phyloP scores from a whole-genome alignment of 2,797 vertebrate species.

The Sphaeramia orbicularis region DNA sequence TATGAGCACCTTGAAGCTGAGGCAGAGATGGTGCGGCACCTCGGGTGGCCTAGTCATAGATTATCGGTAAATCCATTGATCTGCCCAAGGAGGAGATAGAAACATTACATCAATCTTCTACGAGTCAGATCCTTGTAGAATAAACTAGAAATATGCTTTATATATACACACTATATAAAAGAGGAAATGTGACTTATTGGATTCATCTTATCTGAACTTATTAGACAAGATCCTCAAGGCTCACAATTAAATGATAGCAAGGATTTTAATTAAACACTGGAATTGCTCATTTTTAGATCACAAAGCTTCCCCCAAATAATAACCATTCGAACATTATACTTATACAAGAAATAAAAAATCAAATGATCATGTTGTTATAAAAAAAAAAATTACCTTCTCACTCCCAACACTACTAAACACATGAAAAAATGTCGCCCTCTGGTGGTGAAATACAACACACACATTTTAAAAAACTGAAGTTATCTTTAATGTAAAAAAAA shows the following conservation, averaged over 20 bases:
- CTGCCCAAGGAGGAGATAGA: constrained; percentile 26
- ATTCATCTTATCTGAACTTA: too few species aligned
- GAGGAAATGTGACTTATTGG: too few species aligned
- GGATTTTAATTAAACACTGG: too few species aligned
- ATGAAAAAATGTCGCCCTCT: constrained; percentile 67
- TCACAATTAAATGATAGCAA: too few species aligned
- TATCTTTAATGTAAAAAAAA: constrained; percentile 54
- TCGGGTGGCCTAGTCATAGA: constrained; percentile 58
- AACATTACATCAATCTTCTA: constrained; percentile 57
- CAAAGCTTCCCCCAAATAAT: too few species aligned
- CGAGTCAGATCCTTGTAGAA: constrained; percentile 26
- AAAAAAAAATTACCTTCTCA: background rate
- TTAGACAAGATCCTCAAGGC: too few species aligned
- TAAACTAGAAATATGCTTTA: background rate
- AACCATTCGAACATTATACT: too few species aligned
- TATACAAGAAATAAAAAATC: too few species aligned
- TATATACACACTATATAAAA: too few species aligned
- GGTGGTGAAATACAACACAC: constrained; percentile 42
- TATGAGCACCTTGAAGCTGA: constrained; percentile 66
- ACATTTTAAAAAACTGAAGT: constrained; percentile 18
- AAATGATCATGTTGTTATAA: background rate
- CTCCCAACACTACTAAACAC: background rate
- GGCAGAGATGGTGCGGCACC: constrained; percentile 34
- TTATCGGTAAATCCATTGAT: constrained; percentile 77
- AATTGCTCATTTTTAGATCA: too few species aligned